Conservation (phyloP, 2,888 invertebrate species). For the Noctua janthina region DNA sequence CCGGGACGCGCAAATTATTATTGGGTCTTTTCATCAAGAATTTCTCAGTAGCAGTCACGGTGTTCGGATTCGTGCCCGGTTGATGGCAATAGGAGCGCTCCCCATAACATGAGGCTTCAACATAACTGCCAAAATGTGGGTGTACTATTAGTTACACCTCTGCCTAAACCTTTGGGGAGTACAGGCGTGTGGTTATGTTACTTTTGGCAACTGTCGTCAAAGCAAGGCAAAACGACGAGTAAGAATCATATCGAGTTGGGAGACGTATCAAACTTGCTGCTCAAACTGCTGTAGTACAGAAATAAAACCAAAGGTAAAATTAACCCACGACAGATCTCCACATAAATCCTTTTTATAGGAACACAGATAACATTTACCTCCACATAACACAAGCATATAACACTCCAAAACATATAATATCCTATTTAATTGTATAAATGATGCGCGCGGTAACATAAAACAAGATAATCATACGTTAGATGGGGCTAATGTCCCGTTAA, state of each 20-base stretch:
- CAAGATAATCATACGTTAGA: constrained; percentile 55
- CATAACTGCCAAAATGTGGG: no score
- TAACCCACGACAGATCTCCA: not conserved
- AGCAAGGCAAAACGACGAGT: not conserved
- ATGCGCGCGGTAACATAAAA: constrained; percentile 54
- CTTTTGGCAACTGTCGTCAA: not conserved
- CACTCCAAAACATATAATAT: constrained; percentile 30
- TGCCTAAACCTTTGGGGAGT: no score
- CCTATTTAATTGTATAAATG: constrained; percentile 45
- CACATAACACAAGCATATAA: constrained; percentile 19
- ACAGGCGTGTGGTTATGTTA: not conserved
- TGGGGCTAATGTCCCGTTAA: constrained; percentile 52
- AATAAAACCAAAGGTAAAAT: not conserved
- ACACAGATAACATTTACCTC: constrained; percentile 22
- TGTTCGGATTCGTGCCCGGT: no score
- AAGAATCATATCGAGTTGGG: not conserved
- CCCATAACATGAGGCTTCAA: no score
- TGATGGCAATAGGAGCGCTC: no score
- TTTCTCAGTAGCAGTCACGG: no score
- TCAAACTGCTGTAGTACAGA: not conserved
- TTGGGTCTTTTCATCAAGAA: no score
- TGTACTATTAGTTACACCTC: not conserved
- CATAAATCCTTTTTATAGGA: constrained; percentile 21
- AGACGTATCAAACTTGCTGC: not conserved
- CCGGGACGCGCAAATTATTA: no score